A percentile compares a stretch with the other conserved stretches of the same genome.
Evolutionary conservation across 2,113 vertebrate species (phyloP).

Genomic region (Dipodomys ordii): DNA sequence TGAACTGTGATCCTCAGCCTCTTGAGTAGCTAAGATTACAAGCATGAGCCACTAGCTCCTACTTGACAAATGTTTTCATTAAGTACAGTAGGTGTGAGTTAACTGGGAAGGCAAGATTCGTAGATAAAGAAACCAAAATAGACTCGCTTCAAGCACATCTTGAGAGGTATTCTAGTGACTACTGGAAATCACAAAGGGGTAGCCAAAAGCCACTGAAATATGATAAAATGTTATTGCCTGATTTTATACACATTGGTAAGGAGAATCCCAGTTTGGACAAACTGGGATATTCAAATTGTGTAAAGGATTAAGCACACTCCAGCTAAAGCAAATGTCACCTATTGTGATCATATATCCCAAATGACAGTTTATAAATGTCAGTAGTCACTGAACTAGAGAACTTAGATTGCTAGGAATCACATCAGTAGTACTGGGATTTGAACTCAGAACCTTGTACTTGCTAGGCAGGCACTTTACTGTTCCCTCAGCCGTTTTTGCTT

Average conservation of each 20-base stretch:
- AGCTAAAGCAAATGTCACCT: neutral
- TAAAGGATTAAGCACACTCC: neutral
- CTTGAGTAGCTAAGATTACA: no score
- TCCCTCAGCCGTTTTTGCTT: no score
- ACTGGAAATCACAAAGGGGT: neutral
- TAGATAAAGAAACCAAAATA: no score
- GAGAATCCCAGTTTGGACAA: neutral
- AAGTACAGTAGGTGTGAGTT: no score
- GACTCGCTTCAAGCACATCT: no score
- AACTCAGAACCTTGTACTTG: no score
- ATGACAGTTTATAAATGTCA: constrained; percentile 16
- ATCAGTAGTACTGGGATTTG: neutral
- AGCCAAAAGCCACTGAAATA: neutral
- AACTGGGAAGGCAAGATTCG: no score
- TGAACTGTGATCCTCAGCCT: no score
- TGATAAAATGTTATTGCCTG: neutral
- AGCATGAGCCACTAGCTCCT: no score
- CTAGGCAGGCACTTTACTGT: no score
- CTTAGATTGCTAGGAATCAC: constrained; percentile 3
- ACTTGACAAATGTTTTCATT: no score
- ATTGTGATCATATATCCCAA: neutral
- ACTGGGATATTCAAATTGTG: neutral
- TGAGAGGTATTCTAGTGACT: no score
- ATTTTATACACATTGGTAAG: neutral
- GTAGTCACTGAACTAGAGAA: neutral